These are phyloP conservation scores for Notolabrus celidotus DNA, from an alignment of 2,797 vertebrate genomes.

Conservation along the genomic window DNA sequence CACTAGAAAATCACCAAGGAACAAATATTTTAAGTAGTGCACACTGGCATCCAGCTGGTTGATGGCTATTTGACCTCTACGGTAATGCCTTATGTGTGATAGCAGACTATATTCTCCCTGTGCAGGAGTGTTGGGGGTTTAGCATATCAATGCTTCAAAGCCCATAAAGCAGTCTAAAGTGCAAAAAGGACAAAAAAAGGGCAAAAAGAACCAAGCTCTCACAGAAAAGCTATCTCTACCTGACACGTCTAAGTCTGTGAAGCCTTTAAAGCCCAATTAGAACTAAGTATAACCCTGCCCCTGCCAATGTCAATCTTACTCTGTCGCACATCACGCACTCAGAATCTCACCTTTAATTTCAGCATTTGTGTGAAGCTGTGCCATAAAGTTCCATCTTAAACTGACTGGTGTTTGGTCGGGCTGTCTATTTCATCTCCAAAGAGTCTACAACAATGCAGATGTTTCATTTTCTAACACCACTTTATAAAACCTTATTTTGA, in stretches of 20 bases:
- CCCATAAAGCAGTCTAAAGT: neutral
- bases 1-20: conserved; percentile 13
- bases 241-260: conserved; percentile 23
- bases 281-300: conserved; percentile 16
- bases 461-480: conserved; percentile 7
- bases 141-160: conserved; percentile 1
- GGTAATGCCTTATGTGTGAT: conserved; percentile 9
- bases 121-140: neutral
- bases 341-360: conserved; percentile 21
- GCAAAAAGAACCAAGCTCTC: neutral
- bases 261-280: conserved; percentile 36
- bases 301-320: conserved; percentile 22
- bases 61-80: conserved; percentile 22
- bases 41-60: conserved; percentile 10
- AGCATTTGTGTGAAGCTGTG: conserved; percentile 13
- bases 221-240: conserved; percentile 4
- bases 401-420: conserved; percentile 26
- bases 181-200: conserved; percentile 12
- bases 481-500: neutral
- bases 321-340: conserved; percentile 1
- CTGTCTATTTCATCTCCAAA: conserved; percentile 18
- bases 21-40: conserved; percentile 11
- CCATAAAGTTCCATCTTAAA: conserved; percentile 17
- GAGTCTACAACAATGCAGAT: conserved; percentile 3
- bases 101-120: conserved; percentile 16